Evolutionary conservation across 2,888 invertebrate genomes (phyloP), one percentile per base, ranked within the genome.

Genomic region (Digitonthophagus gazella): DNA sequence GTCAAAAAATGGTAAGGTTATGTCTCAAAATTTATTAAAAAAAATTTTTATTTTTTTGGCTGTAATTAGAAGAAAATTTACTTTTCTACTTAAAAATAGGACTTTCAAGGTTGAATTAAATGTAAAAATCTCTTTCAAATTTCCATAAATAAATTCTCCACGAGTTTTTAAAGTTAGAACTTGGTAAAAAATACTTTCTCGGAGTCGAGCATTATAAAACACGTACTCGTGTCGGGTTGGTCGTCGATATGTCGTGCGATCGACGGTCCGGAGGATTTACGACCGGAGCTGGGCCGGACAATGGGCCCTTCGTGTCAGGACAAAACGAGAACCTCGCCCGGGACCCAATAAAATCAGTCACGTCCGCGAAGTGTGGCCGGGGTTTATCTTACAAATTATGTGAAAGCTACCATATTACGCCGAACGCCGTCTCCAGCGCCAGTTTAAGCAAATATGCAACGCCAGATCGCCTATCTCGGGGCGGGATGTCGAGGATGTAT

Each of bases 401-500:
- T 78, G 80, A 77, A 78, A 73, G 79, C 81, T 81, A 79, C 81
- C 80, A 81, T 79, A 81, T 81, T 81, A 81, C 81, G 81, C 80
- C 78, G 75, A 71, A 72, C 71, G 61, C 69, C 69, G 76, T 78
- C 79, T 75, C 76, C 75, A 77, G 76, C 76, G 75, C 76, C 75
- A 78, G 81, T 81, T 81, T 80, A 80, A 79, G 80, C 80, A 81
- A 81, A 81, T 81, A 80, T 81, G 80, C 78, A 80, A 81, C 80
- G 80, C 72, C 72, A 79, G 82, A 81, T 82, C 79, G 72, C 76
- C 77, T 81, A 81, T 82, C 81, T 61, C 11, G 8, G 8, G 11
- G 28, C 28, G 11, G 28, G 28, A 44, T 44, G 20, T 61, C 61
- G 18, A 20, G 77, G 73, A 78, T 78, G 80, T 80, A 81, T 80